Base-by-base conservation (phyloP, 2,888 invertebrate genomes). In the Xylocampa areola region DNA sequence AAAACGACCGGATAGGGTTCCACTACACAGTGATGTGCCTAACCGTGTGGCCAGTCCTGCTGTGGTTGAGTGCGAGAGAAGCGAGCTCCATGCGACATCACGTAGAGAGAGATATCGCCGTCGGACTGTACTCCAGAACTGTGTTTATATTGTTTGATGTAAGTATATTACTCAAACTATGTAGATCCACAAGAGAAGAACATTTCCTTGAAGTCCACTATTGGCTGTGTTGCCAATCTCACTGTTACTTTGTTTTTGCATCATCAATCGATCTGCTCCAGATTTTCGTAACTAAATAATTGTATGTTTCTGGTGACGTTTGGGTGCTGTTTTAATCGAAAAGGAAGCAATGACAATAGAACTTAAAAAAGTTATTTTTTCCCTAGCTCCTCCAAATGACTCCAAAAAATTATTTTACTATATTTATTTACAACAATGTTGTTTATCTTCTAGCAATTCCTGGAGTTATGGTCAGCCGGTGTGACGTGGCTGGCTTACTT, bases 401-500 rank as follows among this genome's bases (percentile, higher is more conserved):
- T 5, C 30, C 30, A 5, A 5, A 6, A 30, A 11, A 21, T 25
- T 25, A 0, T 8, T 25, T 25, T 2, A 5, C 2, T 8, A 23
- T 5, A 8, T 6, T 25, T 17, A 4, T 17, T n/a, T 19, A n/a
- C 10, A n/a, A n/a, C 10, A 21, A 8, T 33, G 5, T 43, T 23
- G 1, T 41, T 39, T 35, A 2, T 41, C 7, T 84, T 84, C 2
- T 91, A 98, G 98, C 95, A 96, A 80, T 88, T 97, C 44, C 95
- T 97, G 75, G 97, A 97, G 73, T 81, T 98, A 23, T 96, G 97
- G 80, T 96, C 97, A 1, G 96, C 97, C 48, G 92, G 96, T 43
- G 94, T 97, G 67, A 96, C 98, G 40, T 98, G 98, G 95, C 80
- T 98, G 69, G 97, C 97, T 2, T 98, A 97, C 84, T 85, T 98